Conservation (phyloP, 2,797 vertebrate species). For the Ceryle rudis region DNA sequence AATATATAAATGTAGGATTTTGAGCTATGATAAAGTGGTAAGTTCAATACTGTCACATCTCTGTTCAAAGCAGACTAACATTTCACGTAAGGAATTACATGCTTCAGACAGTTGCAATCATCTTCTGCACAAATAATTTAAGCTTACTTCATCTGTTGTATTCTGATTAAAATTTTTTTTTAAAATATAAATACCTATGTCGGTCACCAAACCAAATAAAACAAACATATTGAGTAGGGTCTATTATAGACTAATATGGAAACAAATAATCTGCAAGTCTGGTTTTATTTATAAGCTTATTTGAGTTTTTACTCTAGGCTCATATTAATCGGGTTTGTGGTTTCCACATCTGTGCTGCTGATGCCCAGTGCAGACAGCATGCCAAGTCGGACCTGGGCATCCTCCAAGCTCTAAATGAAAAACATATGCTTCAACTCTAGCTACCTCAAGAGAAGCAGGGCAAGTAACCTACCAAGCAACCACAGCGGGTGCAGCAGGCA, state of each 20-base stretch:
- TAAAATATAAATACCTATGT: conserved; percentile 69
- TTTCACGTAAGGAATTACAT: conserved; percentile 62
- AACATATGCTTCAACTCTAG: conserved; percentile 37
- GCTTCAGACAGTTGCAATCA: conserved; percentile 59
- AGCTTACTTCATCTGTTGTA: conserved; percentile 49
- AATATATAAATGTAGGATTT: not conserved
- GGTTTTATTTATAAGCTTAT: conserved; percentile 74
- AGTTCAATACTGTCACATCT: conserved; percentile 42
- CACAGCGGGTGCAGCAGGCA: conserved; percentile 63
- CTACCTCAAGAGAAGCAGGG: conserved; percentile 45
- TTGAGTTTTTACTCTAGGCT: conserved; percentile 67
- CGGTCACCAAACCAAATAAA: conserved; percentile 72
- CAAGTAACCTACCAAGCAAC: conserved; percentile 58
- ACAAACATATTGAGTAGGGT: conserved; percentile 73
- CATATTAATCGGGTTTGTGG: conserved; percentile 69
- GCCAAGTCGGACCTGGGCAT: conserved; percentile 67
- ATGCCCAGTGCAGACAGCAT: conserved; percentile 63
- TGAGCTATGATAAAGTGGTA: not conserved
- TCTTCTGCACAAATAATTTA: conserved; percentile 63
- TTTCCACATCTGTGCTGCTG: conserved; percentile 73
- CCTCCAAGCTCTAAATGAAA: conserved; percentile 66
- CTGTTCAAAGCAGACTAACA: conserved; percentile 41
- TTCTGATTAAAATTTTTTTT: conserved; percentile 71
- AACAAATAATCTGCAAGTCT: conserved; percentile 72
- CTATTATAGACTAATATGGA: conserved; percentile 72